phyloP scores from a whole-genome alignment of 2,888 invertebrate species.

The Clivina fossor region DNA sequence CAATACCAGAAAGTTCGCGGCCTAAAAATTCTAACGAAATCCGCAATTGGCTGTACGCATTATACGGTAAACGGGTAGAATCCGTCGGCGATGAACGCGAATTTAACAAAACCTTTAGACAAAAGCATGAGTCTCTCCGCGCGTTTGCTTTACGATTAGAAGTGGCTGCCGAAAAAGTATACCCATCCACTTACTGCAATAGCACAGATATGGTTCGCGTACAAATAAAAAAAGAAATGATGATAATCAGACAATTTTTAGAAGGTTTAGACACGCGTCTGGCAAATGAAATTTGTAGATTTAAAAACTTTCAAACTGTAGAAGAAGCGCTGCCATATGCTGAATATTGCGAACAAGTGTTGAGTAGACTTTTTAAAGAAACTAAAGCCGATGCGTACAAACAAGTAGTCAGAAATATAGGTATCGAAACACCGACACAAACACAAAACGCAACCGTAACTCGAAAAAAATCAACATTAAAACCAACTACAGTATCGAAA shows the following conservation, averaged over 20 bases:
- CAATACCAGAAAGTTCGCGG: too few species aligned
- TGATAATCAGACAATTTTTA: slow-evolving; percentile 7
- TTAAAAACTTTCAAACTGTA: slow-evolving; percentile 11
- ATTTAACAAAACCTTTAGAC: slow-evolving; percentile 2
- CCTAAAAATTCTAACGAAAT: too few species aligned
- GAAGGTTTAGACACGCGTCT: slow-evolving; percentile 10
- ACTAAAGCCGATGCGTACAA: neutral
- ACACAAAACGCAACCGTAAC: neutral
- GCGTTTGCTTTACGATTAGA: slow-evolving; percentile 3
- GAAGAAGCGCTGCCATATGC: slow-evolving; percentile 13
- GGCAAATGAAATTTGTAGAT: slow-evolving; percentile 15
- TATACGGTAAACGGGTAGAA: too few species aligned
- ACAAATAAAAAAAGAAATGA: neutral
- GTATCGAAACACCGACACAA: neutral
- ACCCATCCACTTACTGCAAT: neutral
- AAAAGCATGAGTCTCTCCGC: slow-evolving; percentile 1
- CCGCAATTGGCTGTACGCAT: too few species aligned
- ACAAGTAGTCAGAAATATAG: neutral
- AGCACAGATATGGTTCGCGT: neutral
- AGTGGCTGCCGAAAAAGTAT: neutral
- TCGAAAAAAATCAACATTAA: neutral
- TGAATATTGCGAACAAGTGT: slow-evolving; percentile 3
- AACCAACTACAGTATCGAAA: neutral
- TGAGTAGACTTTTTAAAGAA: slow-evolving; percentile 4
- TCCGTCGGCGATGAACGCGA: slow-evolving; percentile 49